Evolutionary conservation across 2,797 vertebrate genomes (phyloP).

Genomic region (Leptodactylus fallax): DNA sequence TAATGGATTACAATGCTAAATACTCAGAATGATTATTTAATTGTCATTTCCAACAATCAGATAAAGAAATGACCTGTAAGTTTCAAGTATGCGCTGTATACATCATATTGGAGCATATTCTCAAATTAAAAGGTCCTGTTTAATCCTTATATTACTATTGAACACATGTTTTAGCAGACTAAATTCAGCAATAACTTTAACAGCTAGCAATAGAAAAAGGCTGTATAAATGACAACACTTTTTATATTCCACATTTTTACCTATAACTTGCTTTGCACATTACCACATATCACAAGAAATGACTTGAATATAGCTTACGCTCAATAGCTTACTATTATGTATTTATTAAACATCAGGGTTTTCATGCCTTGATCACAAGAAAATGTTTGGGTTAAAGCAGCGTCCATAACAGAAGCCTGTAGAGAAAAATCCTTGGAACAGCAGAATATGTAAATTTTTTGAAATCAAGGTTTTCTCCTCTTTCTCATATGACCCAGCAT

Average conservation of each 20-base stretch:
- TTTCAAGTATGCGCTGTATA: background rate
- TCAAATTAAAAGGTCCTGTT: background rate
- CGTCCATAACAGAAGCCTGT: background rate
- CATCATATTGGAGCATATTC: background rate
- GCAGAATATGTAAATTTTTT: background rate
- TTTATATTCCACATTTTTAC: conserved; percentile 36
- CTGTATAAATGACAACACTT: conserved; percentile 43
- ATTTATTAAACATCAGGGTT: conserved; percentile 19
- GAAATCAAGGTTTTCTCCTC: no score
- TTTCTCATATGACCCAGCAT: no score
- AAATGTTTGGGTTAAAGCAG: background rate
- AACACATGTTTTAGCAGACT: conserved; percentile 27
- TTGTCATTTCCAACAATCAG: background rate
- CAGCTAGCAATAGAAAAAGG: conserved; percentile 36
- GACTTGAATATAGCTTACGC: conserved; percentile 4
- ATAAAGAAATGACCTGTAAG: background rate
- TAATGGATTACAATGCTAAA: background rate
- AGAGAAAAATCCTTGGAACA: background rate
- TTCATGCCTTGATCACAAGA: background rate
- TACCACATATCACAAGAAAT: conserved; percentile 35
- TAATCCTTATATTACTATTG: conserved; percentile 19
- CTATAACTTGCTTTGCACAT: conserved; percentile 40
- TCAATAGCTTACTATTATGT: background rate
- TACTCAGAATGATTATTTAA: background rate
- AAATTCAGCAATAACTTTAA: conserved; percentile 38